Evolutionary conservation across 2,797 vertebrate species (phyloP), one percentile per base, ranked within the genome.

Genomic region (Hirundo rustica): DNA sequence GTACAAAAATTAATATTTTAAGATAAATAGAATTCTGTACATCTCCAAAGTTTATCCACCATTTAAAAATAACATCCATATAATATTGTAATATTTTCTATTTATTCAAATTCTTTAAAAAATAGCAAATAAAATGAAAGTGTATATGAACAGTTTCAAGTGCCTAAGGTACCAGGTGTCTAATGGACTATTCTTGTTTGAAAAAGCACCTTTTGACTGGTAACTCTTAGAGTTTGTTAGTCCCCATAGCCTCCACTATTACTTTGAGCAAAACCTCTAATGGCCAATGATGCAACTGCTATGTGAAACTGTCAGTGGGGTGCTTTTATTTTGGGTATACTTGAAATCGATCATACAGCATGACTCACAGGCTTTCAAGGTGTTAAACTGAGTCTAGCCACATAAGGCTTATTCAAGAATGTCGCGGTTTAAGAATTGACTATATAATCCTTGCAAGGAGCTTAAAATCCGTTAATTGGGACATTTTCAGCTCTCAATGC

Each of bases 171-270:
- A 91, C 30, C 67, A 94, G 62, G 32, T 87, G 36, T 91, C 53
- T 91, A 83, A 62, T 36, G 32, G 8, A 27, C 3, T 57, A 23
- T 29, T 48, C 6, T 36, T 54, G 7, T 45, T 38, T 45, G 8
- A 1, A n/a, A 44, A 79, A 92, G n/a, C 55, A 11, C 15, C 36
- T 89, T 94, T 94, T 87, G 78, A 51, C 44, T 77, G 30, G 36
- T 93, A 96, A 67, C 48, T 92, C 44, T 83, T 93, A 85, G 48
- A 67, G 47, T 91, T 91, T 93, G 32, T 88, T 94, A 93, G 90
- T 96, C 38, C 57, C 29, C 22, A 42, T 82, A 66, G 26, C 18
- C 45, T 83, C 79, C 74, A 65, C 65, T 67, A 76, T 22, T 76
- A 61, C 84, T 95, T 96, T 78, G 40, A 78, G 77, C 36, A 68